Evolutionary conservation across 2,113 vertebrate species (phyloP).

Genomic region (Delphinus delphis): DNA sequence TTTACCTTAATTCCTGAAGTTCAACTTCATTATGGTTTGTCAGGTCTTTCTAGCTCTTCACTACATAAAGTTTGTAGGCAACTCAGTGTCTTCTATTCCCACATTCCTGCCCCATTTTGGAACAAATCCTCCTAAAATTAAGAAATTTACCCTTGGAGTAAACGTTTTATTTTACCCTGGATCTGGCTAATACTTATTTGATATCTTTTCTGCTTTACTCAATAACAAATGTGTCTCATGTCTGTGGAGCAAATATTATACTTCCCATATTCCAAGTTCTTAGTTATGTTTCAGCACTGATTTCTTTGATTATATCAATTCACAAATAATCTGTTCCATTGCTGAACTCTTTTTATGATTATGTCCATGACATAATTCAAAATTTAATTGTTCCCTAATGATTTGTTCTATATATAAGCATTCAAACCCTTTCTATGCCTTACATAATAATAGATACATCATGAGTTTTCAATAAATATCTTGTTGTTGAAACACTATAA

Average conservation of each 20-base stretch:
- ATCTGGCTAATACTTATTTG: neutral
- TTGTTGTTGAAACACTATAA: neutral
- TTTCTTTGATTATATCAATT: neutral
- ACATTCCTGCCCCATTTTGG: neutral
- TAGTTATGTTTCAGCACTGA: neutral
- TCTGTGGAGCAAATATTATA: neutral
- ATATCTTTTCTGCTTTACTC: neutral
- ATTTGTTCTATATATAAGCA: neutral
- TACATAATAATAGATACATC: neutral
- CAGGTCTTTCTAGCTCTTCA: neutral
- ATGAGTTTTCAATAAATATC: neutral
- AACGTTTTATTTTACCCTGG: neutral
- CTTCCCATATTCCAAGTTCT: neutral
- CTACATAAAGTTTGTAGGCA: neutral
- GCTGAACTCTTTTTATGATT: neutral
- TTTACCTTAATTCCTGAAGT: neutral
- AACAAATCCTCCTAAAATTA: neutral
- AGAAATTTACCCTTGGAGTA: neutral
- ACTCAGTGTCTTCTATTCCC: neutral
- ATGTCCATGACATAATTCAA: neutral
- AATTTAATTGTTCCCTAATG: neutral
- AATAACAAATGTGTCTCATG: neutral
- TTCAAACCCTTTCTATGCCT: neutral
- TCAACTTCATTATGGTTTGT: neutral
- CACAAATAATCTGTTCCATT: neutral